Evolutionary conservation across 1,140 invertebrate genomes (phyloP), one percentile per base, ranked within the genome.

Genomic region (Physella acuta): DNA sequence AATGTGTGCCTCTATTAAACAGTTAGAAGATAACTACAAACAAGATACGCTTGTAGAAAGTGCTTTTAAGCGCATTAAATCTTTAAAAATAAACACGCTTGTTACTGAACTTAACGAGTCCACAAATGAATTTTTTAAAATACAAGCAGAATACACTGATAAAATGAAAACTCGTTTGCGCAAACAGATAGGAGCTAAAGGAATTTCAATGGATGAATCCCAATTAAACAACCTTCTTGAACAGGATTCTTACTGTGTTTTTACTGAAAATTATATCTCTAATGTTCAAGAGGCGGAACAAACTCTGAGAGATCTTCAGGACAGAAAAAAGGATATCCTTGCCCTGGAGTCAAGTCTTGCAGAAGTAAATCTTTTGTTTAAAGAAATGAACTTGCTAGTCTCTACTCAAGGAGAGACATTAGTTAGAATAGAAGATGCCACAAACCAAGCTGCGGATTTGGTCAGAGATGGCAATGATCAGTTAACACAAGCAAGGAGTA

Each of bases 281-380:
- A 75, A 79, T 64, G 73, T 75, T 24, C 71, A 75, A 24, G 73
- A 78, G 70, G 75, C 78, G 4, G 71, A 74, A 52, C 33, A 71
- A 55, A 73, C 75, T 26, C 59, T 79, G 24, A 73, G 75, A 44
- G 63, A 75, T 34, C 80, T 76, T 85, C 90, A 63, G 89, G 90
- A 74, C 89, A 92, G 76, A 20, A 68, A 79, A 28, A 71, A 76
- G 53, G 76, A 76, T 68, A 71, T 79, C 49, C 67, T 71, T 20
- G 68, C 74, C 17, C 66, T 79, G 34, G 78, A 79, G 69, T 73
- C 73, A 58, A 74, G 75, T 66, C 71, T 79, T 20, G 62, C 70
- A 24, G 73, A 78, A 39, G 78, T 79, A 1, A 77, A 79, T 58
- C 44, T 68, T 28, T 59, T 79, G 16, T 79, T 79, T 56, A 76